Conservation (phyloP, 2,888 invertebrate genomes). For the Drosophila kambysellisi region DNA sequence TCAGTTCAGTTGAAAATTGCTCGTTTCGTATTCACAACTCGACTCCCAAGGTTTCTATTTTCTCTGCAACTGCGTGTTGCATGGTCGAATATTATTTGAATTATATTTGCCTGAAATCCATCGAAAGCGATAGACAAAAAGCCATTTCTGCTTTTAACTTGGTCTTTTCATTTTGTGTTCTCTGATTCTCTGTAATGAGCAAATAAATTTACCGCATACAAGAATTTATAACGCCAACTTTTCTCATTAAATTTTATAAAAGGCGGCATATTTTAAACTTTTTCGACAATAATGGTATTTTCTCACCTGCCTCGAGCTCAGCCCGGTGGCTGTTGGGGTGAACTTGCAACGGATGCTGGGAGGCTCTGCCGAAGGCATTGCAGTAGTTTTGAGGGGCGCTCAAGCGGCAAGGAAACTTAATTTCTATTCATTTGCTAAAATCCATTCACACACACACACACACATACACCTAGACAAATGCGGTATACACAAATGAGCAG, state of each 20-base stretch:
- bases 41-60: background rate
- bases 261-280: constrained; percentile 80
- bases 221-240: constrained; percentile 79
- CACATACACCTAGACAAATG: constrained; percentile 31
- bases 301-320: constrained; percentile 65
- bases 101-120: constrained; percentile 10
- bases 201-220: constrained; percentile 79
- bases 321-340: background rate
- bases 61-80: background rate
- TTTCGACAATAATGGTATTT: constrained; percentile 78
- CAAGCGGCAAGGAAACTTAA: constrained; percentile 79
- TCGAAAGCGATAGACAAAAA: constrained; percentile 9
- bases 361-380: constrained; percentile 51
- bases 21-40: background rate
- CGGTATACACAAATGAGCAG: constrained; percentile 33
- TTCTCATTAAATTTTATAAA: constrained; percentile 81
- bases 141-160: background rate
- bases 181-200: constrained; percentile 47
- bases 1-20: background rate
- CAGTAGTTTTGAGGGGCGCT: constrained; percentile 73
- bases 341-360: background rate
- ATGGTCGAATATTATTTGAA: constrained; percentile 7
- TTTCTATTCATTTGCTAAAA: constrained; percentile 80
- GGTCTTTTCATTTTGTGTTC: background rate
- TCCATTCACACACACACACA: constrained; percentile 57